Conservation (phyloP, 2,797 vertebrate species). For the Tragopan temminckii region DNA sequence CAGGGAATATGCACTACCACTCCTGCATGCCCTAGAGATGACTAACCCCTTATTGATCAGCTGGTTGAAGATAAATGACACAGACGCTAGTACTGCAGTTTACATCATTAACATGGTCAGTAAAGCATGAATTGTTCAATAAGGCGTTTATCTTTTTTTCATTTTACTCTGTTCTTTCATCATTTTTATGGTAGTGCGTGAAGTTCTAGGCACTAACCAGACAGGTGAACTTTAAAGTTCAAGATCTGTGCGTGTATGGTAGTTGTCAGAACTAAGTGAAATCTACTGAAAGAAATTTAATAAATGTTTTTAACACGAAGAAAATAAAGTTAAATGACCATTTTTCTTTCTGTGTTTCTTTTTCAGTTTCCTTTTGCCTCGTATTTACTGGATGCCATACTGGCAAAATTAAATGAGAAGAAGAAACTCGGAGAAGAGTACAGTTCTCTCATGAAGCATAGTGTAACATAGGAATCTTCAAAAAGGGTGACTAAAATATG, state of each 20-base stretch:
- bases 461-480: constrained; percentile 65
- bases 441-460: constrained; percentile 84
- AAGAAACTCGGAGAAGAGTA: constrained; percentile 92
- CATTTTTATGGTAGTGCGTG: constrained; percentile 83
- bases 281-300: constrained; percentile 74
- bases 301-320: constrained; percentile 61
- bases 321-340: constrained; percentile 63
- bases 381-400: constrained; percentile 89
- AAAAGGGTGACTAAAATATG: not conserved
- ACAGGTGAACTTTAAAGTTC: constrained; percentile 75
- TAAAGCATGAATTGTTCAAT: constrained; percentile 88
- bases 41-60: constrained; percentile 85
- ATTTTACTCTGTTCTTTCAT: constrained; percentile 82
- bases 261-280: constrained; percentile 71
- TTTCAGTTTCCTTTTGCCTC: constrained; percentile 92
- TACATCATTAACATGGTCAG: constrained; percentile 87
- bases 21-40: constrained; percentile 80
- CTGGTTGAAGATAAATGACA: constrained; percentile 85
- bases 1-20: constrained; percentile 68
- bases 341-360: constrained; percentile 75
- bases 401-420: constrained; percentile 94
- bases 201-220: constrained; percentile 76
- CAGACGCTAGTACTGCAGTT: constrained; percentile 84
- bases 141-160: constrained; percentile 85
- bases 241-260: constrained; percentile 21